A percentile compares a stretch with the other conserved stretches of the same genome.
These are phyloP conservation scores for Eriocheir sinensis DNA, from an alignment of 1,140 invertebrate species.

Conservation along the genomic window DNA sequence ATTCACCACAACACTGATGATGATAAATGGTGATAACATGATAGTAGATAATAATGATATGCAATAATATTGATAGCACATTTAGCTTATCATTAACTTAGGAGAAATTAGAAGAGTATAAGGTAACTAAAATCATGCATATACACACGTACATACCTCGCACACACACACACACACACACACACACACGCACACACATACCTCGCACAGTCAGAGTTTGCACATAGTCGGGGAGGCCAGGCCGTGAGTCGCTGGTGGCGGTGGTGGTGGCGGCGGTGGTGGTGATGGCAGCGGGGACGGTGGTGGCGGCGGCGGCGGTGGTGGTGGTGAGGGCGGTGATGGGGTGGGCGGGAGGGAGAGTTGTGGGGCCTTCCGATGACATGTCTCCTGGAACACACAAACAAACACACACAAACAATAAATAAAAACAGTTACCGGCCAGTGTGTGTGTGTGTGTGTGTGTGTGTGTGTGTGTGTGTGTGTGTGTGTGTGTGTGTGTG, in stretches of 20 bases:
- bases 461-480: constrained; percentile 48
- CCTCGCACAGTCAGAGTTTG: constrained; percentile 61
- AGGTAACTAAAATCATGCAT: not conserved
- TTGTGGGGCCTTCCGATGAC: not conserved
- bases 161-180: constrained; percentile 22
- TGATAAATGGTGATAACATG: no score
- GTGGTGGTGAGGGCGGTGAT: constrained; percentile 45
- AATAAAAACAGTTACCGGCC: not conserved
- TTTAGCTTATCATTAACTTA: no score
- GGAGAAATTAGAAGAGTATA: not conserved
- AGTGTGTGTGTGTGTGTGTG: not conserved
- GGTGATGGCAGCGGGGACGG: not conserved
- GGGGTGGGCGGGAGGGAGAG: not conserved
- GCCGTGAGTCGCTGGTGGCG: not conserved
- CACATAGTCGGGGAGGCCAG: constrained; percentile 51
- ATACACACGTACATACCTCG: constrained; percentile 53
- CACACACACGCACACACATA: constrained; percentile 39
- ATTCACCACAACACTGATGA: no score
- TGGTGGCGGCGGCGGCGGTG: not conserved
- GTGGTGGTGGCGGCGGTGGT: not conserved
- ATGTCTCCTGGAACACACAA: not conserved
- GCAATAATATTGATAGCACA: no score
- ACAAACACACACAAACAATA: not conserved
- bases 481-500: constrained; percentile 33
- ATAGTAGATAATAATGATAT: no score